Conservation (phyloP, 1,140 invertebrate species). For the Pseudomyrmex gracilis region DNA sequence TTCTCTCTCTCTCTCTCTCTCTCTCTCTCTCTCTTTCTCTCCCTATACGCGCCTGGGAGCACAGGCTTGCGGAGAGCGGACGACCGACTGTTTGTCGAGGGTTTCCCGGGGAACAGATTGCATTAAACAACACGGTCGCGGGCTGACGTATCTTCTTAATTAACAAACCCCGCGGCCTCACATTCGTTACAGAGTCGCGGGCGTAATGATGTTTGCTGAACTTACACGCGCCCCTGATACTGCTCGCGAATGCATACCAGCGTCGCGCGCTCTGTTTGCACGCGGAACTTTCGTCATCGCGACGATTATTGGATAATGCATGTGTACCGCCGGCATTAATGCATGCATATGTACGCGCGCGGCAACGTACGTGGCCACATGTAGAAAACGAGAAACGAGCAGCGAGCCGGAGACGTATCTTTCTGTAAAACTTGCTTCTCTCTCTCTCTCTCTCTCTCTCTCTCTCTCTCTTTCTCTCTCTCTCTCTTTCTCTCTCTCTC, state of each 20-base stretch:
- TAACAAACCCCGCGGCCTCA: conserved; percentile 56
- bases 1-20: no score
- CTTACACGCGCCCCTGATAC: conserved; percentile 37
- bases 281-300: conserved; percentile 51
- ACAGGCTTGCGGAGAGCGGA: conserved; percentile 20
- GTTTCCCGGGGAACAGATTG: conserved; percentile 64
- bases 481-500: no score
- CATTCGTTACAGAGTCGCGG: conserved; percentile 51
- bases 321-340: conserved; percentile 34
- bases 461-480: neutral
- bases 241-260: conserved; percentile 33
- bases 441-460: no score
- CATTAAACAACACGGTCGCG: conserved; percentile 68
- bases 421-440: conserved; percentile 16
- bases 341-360: neutral
- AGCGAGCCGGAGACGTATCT: neutral
- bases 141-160: conserved; percentile 69
- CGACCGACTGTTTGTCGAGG: conserved; percentile 53
- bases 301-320: conserved; percentile 52
- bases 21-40: no score
- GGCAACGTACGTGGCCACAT: neutral
- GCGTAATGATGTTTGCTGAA: conserved; percentile 54
- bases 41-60: conserved; percentile 4
- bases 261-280: conserved; percentile 11
- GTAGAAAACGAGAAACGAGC: neutral